Base-by-base conservation (phyloP, 2,113 vertebrate genomes). In the Neoarius graeffei region DNA sequence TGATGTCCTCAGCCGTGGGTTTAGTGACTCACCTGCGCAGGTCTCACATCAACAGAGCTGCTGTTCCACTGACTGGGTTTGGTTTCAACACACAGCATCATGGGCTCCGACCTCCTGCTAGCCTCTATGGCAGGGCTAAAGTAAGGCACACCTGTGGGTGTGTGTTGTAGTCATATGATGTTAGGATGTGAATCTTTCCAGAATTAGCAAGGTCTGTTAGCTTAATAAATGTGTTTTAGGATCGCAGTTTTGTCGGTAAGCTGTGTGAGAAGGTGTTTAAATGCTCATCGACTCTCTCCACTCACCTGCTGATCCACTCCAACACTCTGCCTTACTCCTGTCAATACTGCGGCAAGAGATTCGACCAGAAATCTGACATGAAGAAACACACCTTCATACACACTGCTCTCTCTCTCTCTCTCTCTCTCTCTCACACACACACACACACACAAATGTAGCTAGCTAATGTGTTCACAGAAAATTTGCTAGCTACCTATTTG, bases 351-450 rank as follows among this genome's bases (percentile, higher is more conserved):
- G 94, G 94, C 83, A 42, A 42, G 35, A 42, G 35, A 42, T 42
- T 42, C 35, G 2, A 42, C 35, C 35, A 42, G 35, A 42, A 96
- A 88, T 96, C 96, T 1, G 96, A 96, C 91, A 96, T 96, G 96
- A 96, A 96, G 93, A 96, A 96, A 85, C 96, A 96, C 91, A 96
- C 96, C 48, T 96, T 96, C 90, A 96, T 94, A 84, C 95, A 96
- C 94, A 96, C 96, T 88, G 96, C 95, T n/a, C n/a, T n/a, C n/a
- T 96, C 71, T 88, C 80, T 0, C 35, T 0, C 2, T 0, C 35
- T 0, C 35, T 1, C 1, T 1, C 1, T 1, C 1, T 1, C 1
- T 1, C 35, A 35, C 35, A 3, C 35, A 42, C 35, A 42, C 35
- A 60, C 42, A 62, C n/a, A 91, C 82, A 85, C 73, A 42, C 60